Evolutionary conservation across 2,113 vertebrate genomes (phyloP).

Genomic region (Etia nguti): DNA sequence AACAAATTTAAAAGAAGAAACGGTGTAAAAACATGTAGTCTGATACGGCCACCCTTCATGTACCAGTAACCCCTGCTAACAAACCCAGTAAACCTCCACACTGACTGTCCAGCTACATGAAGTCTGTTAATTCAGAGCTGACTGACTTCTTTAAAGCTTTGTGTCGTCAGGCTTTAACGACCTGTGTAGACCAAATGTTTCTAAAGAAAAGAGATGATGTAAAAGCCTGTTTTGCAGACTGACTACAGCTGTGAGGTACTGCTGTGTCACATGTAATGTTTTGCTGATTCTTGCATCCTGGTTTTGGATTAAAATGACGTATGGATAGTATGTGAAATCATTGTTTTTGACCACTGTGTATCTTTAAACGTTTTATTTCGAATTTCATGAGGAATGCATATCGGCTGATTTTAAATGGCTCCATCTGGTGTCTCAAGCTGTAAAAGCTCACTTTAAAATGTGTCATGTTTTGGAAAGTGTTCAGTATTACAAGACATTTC

Average conservation of each 20-base stretch:
- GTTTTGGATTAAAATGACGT: neutral
- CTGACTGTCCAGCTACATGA: neutral
- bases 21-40: neutral
- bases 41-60: neutral
- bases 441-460: neutral
- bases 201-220: neutral
- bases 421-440: neutral
- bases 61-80: neutral
- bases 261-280: neutral
- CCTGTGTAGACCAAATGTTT: neutral
- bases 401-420: neutral
- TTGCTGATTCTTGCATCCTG: neutral
- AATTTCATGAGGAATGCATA: neutral
- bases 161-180: neutral
- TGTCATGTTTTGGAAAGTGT: neutral
- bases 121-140: neutral
- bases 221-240: neutral
- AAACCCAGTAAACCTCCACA: neutral
- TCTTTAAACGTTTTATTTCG: fast-evolving
- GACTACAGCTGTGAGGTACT: neutral
- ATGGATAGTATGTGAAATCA: fast-evolving
- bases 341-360: neutral
- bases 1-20: neutral
- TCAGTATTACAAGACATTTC: neutral
- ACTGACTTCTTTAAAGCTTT: neutral